phyloP scores from a whole-genome alignment of 2,797 vertebrate genomes.

The Natrix natrix region DNA sequence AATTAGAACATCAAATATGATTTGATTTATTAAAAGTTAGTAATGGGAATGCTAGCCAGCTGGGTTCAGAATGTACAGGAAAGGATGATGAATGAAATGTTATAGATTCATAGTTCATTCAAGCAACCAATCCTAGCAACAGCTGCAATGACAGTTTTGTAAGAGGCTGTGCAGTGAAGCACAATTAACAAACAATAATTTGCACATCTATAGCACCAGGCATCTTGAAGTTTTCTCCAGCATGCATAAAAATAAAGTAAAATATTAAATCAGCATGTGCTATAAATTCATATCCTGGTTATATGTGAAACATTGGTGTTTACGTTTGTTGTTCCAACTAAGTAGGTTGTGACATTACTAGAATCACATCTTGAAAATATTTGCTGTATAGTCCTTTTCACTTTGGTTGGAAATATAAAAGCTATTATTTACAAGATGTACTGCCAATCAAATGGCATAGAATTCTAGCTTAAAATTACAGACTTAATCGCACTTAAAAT shows the following conservation, averaged over 20 bases:
- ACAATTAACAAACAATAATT: constrained; percentile 23
- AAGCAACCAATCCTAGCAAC: constrained; percentile 50
- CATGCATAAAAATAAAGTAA: not conserved
- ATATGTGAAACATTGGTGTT: not conserved
- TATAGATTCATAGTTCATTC: constrained; percentile 54
- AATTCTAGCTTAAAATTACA: not conserved
- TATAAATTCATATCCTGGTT: not conserved
- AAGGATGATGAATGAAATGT: constrained; percentile 46
- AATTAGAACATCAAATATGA: constrained; percentile 64
- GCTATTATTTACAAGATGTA: not conserved
- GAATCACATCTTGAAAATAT: not conserved
- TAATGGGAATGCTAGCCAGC: constrained; percentile 59
- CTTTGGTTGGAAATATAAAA: not conserved
- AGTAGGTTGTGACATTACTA: not conserved
- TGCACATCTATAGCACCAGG: constrained; percentile 17
- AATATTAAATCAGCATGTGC: not conserved
- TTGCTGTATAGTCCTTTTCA: not conserved
- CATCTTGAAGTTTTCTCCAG: not conserved
- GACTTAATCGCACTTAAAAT: not conserved
- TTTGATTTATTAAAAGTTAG: constrained; percentile 65
- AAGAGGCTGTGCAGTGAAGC: constrained; percentile 41
- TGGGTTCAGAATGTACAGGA: constrained; percentile 44
- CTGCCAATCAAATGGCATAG: not conserved
- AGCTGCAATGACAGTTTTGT: constrained; percentile 14
- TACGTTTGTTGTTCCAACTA: not conserved